Conservation (phyloP, 1,140 invertebrate genomes). For the Sipha flava region DNA sequence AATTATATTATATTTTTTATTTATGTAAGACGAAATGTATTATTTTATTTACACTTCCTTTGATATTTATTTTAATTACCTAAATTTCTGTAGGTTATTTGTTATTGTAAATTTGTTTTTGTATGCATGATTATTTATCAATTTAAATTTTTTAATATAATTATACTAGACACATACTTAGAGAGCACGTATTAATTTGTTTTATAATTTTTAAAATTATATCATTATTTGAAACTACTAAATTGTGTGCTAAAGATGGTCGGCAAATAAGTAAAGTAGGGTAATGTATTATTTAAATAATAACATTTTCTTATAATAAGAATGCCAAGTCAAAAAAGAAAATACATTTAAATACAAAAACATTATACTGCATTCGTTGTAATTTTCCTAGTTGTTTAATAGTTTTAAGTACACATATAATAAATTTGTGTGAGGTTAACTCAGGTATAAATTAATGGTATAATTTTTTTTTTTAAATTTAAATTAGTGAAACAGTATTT, state of each 20-base stretch:
- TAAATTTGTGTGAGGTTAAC: too few species aligned
- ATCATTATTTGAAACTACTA: not conserved
- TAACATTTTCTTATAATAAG: not conserved
- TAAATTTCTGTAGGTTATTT: too few species aligned
- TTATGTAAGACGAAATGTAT: too few species aligned
- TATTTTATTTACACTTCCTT: too few species aligned
- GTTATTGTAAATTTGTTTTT: too few species aligned
- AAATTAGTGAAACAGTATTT: too few species aligned
- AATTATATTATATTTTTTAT: too few species aligned
- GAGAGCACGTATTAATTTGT: not conserved
- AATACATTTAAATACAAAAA: not conserved
- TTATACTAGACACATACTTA: not conserved
- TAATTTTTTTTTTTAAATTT: too few species aligned
- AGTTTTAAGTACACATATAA: not conserved
- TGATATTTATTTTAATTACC: too few species aligned
- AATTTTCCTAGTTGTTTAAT: not conserved
- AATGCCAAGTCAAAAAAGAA: not conserved
- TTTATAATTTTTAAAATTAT: not conserved
- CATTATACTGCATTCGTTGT: not conserved
- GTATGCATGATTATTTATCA: too few species aligned
- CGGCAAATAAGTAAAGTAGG: not conserved
- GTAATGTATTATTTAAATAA: not conserved
- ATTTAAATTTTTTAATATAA: not conserved
- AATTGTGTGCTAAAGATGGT: not conserved
- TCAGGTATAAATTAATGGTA: too few species aligned